A percentile compares a stretch with the other conserved stretches of the same genome.
These are phyloP conservation scores for Ailuropoda melanoleuca DNA, from an alignment of 2,113 vertebrate genomes.

Conservation along the genomic window DNA sequence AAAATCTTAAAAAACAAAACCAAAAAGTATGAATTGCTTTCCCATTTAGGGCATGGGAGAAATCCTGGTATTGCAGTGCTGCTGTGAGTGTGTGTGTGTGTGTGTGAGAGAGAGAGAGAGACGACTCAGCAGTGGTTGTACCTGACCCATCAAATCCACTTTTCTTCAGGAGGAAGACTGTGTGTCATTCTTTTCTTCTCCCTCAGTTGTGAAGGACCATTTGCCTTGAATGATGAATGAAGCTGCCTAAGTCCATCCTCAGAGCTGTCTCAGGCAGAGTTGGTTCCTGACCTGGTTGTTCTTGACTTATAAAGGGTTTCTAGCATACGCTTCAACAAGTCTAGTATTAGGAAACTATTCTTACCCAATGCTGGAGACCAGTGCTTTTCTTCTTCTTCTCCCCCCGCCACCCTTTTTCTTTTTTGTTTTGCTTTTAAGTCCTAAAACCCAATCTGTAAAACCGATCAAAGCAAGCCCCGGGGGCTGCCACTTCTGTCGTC, in stretches of 20 bases:
- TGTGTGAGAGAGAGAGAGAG: not conserved
- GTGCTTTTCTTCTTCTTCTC: not conserved
- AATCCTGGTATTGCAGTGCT: not conserved
- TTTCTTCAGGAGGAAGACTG: not conserved
- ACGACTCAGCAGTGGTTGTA: not conserved
- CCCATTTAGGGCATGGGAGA: not conserved
- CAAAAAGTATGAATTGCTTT: not conserved
- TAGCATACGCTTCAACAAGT: not conserved
- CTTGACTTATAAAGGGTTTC: slow-evolving; percentile 5
- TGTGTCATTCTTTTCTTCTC: not conserved
- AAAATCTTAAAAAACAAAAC: too few species aligned
- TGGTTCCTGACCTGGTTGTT: slow-evolving; percentile 34
- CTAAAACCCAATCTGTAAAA: not conserved
- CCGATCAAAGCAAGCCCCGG: not conserved
- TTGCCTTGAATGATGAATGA: slow-evolving; percentile 4
- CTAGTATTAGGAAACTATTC: not conserved
- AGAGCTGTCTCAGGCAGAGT: not conserved
- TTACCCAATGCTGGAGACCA: not conserved
- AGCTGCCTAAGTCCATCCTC: not conserved
- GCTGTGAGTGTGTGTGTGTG: not conserved
- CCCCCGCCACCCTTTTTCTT: not conserved
- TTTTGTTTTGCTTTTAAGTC: slow-evolving; percentile 2
- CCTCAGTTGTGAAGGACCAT: not conserved
- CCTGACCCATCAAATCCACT: not conserved
- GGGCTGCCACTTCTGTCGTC: not conserved